These are phyloP conservation scores for Sinonovacula constricta DNA, from an alignment of 1,140 invertebrate species.

Conservation along the genomic window DNA sequence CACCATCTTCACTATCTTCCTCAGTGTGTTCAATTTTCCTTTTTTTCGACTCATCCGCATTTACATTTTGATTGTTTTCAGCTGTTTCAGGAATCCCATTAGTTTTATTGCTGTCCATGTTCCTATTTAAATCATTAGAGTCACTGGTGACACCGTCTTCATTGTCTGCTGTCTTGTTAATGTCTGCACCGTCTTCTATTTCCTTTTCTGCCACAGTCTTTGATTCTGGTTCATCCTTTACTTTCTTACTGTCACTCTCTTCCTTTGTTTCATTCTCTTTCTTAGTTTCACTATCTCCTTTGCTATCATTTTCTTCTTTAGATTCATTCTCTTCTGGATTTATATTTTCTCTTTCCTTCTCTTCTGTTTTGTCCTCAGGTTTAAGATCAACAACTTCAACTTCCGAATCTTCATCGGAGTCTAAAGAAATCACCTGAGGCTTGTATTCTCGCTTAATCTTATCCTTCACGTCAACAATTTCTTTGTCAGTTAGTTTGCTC, in stretches of 20 bases:
- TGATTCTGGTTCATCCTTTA: neutral
- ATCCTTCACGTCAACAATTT: constrained; percentile 44
- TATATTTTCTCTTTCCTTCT: constrained; percentile 3
- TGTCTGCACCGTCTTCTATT: no score
- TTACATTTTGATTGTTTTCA: no score
- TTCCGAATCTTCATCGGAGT: constrained; percentile 41
- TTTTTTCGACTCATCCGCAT: neutral
- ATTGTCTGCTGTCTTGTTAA: no score
- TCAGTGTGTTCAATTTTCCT: neutral
- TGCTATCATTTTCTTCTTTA: constrained; percentile 12
- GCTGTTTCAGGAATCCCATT: no score
- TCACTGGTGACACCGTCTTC: no score
- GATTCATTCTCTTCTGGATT: constrained; percentile 1
- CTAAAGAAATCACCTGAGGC: constrained; percentile 29
- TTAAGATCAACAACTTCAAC: constrained; percentile 39
- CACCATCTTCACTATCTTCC: constrained; percentile 3
- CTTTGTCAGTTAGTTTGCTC: constrained; percentile 41
- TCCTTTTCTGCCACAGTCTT: neutral
- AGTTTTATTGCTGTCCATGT: no score
- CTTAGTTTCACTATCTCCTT: constrained; percentile 7
- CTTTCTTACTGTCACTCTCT: neutral
- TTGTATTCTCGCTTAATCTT: constrained; percentile 41
- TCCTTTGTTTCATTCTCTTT: neutral
- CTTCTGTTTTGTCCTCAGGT: neutral
- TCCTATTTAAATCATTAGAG: no score